Conservation (phyloP, 2,797 vertebrate species). For the Dryobates pubescens region DNA sequence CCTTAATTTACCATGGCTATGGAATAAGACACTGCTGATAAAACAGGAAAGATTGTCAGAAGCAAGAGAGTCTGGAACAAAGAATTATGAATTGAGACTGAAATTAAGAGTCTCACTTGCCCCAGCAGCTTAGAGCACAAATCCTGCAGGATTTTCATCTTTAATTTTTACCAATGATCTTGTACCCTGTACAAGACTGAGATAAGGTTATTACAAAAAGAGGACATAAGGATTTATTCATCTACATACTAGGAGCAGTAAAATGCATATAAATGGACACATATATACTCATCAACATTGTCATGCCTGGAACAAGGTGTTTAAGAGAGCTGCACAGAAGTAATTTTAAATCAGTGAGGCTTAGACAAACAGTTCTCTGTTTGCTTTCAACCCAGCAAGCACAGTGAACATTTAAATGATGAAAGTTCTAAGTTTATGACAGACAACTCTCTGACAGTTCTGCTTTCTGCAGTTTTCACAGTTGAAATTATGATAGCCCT, state of each 20-base stretch:
- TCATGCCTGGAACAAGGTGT: not conserved
- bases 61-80: not conserved
- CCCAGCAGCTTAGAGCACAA: not conserved
- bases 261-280: not conserved
- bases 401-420: not conserved
- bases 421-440: not conserved
- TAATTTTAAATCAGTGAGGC: not conserved
- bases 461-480: not conserved
- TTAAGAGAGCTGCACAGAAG: not conserved
- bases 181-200: not conserved
- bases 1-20: not conserved
- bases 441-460: not conserved
- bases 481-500: not conserved
- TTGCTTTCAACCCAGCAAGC: not conserved
- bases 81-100: not conserved
- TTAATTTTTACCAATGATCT: not conserved
- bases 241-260: not conserved
- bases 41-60: not conserved
- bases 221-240: not conserved
- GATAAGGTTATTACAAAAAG: not conserved
- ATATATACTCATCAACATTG: not conserved
- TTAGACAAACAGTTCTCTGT: not conserved
- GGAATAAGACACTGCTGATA: not conserved
- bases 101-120: not conserved
- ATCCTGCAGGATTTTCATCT: not conserved